Evolutionary conservation across 2,888 invertebrate genomes (phyloP).

Genomic region (Ornithoptera priamus): DNA sequence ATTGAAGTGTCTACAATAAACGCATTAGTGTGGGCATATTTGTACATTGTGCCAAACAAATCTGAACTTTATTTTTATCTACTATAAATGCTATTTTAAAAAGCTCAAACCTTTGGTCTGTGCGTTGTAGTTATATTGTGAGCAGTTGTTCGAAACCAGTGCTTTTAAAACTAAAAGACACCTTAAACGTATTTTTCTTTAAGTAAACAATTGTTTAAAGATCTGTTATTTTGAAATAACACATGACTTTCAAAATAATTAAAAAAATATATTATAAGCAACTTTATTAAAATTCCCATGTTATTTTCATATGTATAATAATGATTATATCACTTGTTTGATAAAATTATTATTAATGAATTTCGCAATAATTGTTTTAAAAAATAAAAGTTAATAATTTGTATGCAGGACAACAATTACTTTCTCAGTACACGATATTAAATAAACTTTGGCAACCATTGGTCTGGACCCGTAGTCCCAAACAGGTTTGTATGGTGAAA

Average conservation of each 20-base stretch:
- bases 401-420: background rate
- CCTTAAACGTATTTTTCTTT: background rate
- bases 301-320: too few relatives aligned
- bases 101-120: slow-evolving; percentile 55
- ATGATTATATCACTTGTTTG: too few relatives aligned
- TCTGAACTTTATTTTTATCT: slow-evolving; percentile 24
- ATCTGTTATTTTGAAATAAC: too few relatives aligned
- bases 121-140: slow-evolving; percentile 59
- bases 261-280: too few relatives aligned
- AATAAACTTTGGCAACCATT: slow-evolving; percentile 53
- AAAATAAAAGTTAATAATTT: background rate
- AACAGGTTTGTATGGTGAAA: slow-evolving; percentile 65
- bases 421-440: background rate
- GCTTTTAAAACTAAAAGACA: slow-evolving; percentile 51
- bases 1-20: slow-evolving; percentile 38
- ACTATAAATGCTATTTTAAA: slow-evolving; percentile 35
- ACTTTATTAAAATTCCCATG: too few relatives aligned
- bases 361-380: too few relatives aligned
- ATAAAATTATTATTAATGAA: too few relatives aligned
- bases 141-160: slow-evolving; percentile 68
- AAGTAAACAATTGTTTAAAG: too few relatives aligned
- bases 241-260: too few relatives aligned
- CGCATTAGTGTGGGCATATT: slow-evolving; percentile 59
- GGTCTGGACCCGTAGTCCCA: slow-evolving; percentile 53
- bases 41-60: slow-evolving; percentile 33